Conservation (phyloP, 2,888 invertebrate species). For the Halocaridina rubra region DNA sequence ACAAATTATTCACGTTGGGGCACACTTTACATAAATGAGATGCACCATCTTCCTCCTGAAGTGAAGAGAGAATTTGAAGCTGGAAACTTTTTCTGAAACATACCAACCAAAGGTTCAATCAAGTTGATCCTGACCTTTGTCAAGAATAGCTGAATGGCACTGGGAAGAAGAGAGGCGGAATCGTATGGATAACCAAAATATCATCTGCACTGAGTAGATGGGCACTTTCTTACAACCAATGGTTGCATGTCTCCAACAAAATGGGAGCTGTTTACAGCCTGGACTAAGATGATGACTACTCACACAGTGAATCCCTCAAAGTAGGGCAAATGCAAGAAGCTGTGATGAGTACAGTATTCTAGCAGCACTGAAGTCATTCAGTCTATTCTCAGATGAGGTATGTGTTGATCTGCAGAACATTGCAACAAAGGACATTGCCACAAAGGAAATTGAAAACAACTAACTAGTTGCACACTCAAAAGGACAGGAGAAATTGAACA, state of each 20-base stretch:
- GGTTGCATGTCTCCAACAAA: background rate
- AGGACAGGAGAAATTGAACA: background rate
- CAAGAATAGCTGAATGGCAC: constrained; percentile 26
- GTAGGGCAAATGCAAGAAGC: background rate
- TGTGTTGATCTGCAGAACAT: background rate
- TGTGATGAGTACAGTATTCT: background rate
- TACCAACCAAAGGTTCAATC: constrained; percentile 18
- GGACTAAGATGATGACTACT: background rate
- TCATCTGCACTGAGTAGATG: constrained; percentile 21
- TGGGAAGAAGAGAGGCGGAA: constrained; percentile 29
- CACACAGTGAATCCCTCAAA: background rate
- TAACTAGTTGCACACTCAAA: background rate
- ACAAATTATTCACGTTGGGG: constrained; percentile 26
- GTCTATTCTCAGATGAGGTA: background rate
- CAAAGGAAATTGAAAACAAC: background rate
- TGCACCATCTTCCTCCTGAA: constrained; percentile 41
- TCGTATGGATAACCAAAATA: constrained; percentile 22
- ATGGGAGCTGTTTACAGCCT: background rate
- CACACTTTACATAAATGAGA: constrained; percentile 27
- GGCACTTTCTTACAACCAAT: constrained; percentile 15
- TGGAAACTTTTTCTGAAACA: constrained; percentile 48
- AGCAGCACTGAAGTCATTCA: background rate
- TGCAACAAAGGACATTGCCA: background rate
- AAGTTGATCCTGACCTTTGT: constrained; percentile 23
- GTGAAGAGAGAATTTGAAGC: constrained; percentile 31